These are phyloP conservation scores for Zaprionus ornatus DNA, from an alignment of 1,140 invertebrate genomes.

Conservation along the genomic window DNA sequence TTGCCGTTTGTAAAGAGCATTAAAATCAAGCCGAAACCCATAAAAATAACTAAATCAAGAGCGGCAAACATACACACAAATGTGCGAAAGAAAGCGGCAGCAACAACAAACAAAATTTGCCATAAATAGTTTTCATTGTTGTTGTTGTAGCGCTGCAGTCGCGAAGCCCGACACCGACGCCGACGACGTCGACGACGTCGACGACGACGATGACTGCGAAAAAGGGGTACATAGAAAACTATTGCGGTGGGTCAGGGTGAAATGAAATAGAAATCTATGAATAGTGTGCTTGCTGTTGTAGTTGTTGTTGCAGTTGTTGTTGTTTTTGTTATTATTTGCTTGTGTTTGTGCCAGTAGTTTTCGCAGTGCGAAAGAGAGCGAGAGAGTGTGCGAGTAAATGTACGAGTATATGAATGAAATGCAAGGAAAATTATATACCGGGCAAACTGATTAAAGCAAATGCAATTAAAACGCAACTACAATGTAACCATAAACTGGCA, in stretches of 20 bases:
- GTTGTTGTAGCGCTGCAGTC: constrained; percentile 22
- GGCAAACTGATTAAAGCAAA: constrained; percentile 41
- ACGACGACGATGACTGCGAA: constrained; percentile 4
- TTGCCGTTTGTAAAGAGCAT: background rate
- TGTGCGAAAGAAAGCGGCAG: constrained; percentile 52
- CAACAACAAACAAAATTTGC: constrained; percentile 51
- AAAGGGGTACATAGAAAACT: constrained; percentile 74
- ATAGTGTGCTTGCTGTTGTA: constrained; percentile 44
- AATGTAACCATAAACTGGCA: constrained; percentile 14
- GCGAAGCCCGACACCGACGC: constrained; percentile 2
- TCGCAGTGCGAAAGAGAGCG: background rate
- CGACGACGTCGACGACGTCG: background rate
- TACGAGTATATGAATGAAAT: constrained; percentile 37
- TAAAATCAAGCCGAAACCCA: background rate
- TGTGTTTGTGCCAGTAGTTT: constrained; percentile 27
- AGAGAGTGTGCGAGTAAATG: constrained; percentile 19
- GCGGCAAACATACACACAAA: constrained; percentile 12
- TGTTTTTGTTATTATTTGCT: constrained; percentile 18
- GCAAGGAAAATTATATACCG: constrained; percentile 36
- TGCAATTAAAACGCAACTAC: constrained; percentile 47
- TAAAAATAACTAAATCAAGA: constrained; percentile 54
- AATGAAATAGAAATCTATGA: constrained; percentile 82
- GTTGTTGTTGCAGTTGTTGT: constrained; percentile 10
- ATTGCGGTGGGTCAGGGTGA: constrained; percentile 81
- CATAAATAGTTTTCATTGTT: constrained; percentile 72